Evolutionary conservation across 2,113 vertebrate species (phyloP).

Genomic region (Aramus guarauna): DNA sequence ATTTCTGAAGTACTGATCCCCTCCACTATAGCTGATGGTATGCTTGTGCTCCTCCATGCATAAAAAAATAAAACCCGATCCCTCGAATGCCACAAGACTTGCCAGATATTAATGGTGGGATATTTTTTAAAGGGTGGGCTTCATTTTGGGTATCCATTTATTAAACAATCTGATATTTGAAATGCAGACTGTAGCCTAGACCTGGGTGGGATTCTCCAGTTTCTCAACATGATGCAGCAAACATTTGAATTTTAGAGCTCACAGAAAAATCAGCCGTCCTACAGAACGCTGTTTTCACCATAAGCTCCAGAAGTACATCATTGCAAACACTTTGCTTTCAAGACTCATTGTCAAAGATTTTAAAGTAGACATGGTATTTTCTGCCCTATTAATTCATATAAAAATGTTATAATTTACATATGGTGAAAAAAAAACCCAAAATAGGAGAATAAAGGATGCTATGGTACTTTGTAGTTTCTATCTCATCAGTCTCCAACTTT

Average conservation of each 20-base stretch:
- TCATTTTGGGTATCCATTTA: not conserved
- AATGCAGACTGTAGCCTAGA: not conserved
- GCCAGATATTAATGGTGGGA: not conserved
- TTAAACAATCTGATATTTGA: not conserved
- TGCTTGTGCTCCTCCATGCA: not conserved
- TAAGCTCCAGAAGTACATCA: not conserved
- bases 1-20: not conserved
- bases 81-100: not conserved
- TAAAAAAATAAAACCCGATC: not conserved
- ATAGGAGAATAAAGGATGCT: not conserved
- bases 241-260: not conserved
- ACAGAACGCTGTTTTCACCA: not conserved
- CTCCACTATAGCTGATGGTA: not conserved
- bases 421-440: not conserved
- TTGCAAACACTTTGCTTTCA: not conserved
- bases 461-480: not conserved
- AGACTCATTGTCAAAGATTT: not conserved
- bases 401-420: not conserved
- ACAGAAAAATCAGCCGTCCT: not conserved
- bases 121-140: not conserved
- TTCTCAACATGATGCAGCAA: not conserved
- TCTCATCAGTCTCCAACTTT: not conserved
- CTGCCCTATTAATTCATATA: not conserved
- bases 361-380: not conserved
- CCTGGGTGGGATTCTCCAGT: not conserved